Base-by-base conservation (phyloP, 1,140 invertebrate species). In the Macrobrachium rosenbergii region DNA sequence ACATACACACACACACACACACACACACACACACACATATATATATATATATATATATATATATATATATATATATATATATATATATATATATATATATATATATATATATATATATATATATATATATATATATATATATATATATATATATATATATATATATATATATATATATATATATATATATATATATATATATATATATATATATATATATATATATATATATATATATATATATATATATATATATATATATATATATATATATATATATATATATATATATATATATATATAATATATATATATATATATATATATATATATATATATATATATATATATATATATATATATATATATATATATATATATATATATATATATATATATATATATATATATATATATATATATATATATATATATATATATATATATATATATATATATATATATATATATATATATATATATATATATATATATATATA, bases 81-180 rank as follows among this genome's bases (percentile, higher is more conserved):
- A 69, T 69, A 69, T 69, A 69, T n/a, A 69, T 2, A 69, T 7
- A 69, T 2, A 69, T n/a, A 69, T n/a, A 69, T 69, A 69, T n/a
- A 69, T 69, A 69, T n/a, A 69, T n/a, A 69, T n/a, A 69, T n/a
- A 69, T n/a, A n/a, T 69, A n/a, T 69, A n/a, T 69, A n/a, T 69
- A n/a, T 69, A n/a, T 69, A n/a, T 69, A n/a, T 69, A n/a, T 69
- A 3, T 69, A n/a, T n/a, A n/a, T 69, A 19, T n/a, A n/a, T 69
- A n/a, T 69, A 7, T 69, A 7, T 69, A 7, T 69, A n/a, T 69
- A n/a, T 69, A 23, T 19, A 23, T 21, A 19, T 69, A 23, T 69
- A 23, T 69, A 23, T 69, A 23, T 69, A 23, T 21, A 23, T 21
- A 23, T 69, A 23, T 69, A 23, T 69, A 23, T 69, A 23, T 21